phyloP scores from a whole-genome alignment of 37 sponge, comb jelly and placozoan genomes.

The Haliclona indistincta region DNA sequence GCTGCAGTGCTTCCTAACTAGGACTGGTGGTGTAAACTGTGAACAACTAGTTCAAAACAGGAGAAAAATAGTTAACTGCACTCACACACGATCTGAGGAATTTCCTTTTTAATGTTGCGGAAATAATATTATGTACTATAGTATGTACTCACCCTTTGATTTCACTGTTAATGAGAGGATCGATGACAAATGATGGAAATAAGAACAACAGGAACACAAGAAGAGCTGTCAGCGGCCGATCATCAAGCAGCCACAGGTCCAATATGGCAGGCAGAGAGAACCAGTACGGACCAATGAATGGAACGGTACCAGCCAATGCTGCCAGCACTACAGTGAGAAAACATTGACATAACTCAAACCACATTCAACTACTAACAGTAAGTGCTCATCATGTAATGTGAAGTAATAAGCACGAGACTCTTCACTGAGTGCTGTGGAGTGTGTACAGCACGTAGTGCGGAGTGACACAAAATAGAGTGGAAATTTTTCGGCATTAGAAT shows the following conservation, averaged over 20 bases:
- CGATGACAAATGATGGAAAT: slow-evolving; percentile 83
- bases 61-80: slow-evolving; percentile 6
- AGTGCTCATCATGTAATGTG: no score
- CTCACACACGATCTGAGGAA: background rate
- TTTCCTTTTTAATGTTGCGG: no score
- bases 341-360: background rate
- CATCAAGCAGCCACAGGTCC: slow-evolving; percentile 89
- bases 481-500: no score
- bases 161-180: slow-evolving; percentile 86
- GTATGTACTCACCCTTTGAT: slow-evolving; percentile 81
- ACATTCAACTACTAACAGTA: no score
- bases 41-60: background rate
- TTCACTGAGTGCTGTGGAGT: no score
- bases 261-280: slow-evolving; percentile 84
- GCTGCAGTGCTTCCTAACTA: no score
- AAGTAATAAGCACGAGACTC: no score
- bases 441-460: no score
- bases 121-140: background rate
- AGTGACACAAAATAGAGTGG: no score
- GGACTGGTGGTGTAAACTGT: no score
- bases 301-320: slow-evolving; percentile 83
- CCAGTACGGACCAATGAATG: slow-evolving; percentile 94
- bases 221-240: slow-evolving; percentile 49
- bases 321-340: slow-evolving; percentile 77
- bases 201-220: slow-evolving; percentile 66